Evolutionary conservation across 1,140 invertebrate species (phyloP).

Genomic region (Panulirus ornatus): DNA sequence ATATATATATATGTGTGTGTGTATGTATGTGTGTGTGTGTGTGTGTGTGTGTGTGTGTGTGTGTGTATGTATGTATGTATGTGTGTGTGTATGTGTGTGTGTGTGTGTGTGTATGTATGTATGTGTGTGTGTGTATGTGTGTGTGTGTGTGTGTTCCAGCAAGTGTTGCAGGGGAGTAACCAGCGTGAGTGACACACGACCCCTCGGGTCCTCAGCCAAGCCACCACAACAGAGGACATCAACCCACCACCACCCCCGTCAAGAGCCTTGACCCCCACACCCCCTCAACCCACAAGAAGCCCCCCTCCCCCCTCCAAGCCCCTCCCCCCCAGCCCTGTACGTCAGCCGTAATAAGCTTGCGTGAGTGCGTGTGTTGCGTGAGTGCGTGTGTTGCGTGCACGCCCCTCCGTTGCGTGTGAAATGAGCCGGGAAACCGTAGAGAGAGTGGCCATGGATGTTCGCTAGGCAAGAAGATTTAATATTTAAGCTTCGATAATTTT

Average conservation of each 20-base stretch:
- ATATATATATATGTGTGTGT: no score
- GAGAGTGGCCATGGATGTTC: slow-evolving; percentile 36
- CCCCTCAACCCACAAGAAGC: no score
- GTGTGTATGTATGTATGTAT: not conserved
- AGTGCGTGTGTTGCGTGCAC: no score
- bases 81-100: not conserved
- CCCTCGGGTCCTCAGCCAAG: no score
- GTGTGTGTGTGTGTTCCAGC: not conserved
- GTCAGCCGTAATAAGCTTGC: no score
- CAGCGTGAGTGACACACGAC: no score
- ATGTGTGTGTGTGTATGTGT: not conserved
- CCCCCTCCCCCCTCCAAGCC: no score
- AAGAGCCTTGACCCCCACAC: not conserved
- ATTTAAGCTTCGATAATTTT: slow-evolving; percentile 45
- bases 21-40: no score
- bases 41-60: not conserved
- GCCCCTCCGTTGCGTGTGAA: not conserved
- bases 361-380: no score
- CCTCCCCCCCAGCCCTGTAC: no score
- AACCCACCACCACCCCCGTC: not conserved
- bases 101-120: not conserved
- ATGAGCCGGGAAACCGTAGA: not conserved
- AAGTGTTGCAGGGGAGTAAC: not conserved
- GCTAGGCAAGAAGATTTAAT: slow-evolving; percentile 45
- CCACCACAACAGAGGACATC: no score